A percentile compares a stretch with the other conserved stretches of the same genome.
phyloP scores from a whole-genome alignment of 2,888 invertebrate species.

The Ochropleura plecta region DNA sequence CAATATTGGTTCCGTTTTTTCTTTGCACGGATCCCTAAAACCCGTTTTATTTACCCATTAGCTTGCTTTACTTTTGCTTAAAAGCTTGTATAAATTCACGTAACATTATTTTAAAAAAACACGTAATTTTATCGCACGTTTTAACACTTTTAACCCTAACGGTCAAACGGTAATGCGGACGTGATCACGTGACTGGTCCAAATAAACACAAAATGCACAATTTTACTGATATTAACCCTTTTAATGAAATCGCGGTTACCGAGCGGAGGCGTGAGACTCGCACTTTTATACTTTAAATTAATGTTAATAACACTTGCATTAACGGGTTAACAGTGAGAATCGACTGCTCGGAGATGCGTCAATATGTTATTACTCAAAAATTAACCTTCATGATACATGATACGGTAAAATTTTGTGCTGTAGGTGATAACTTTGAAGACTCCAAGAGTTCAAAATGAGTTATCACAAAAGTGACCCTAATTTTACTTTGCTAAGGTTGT shows the following conservation, averaged over 20 bases:
- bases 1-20: no score
- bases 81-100: neutral
- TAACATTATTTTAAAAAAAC: constrained; percentile 8
- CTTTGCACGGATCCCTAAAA: no score
- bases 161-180: constrained; percentile 27
- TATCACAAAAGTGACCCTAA: constrained; percentile 13
- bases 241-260: constrained; percentile 45
- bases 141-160: constrained; percentile 34
- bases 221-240: constrained; percentile 37
- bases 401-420: constrained; percentile 25
- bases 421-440: neutral
- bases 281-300: constrained; percentile 44
- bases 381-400: neutral
- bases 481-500: neutral
- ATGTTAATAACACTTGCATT: constrained; percentile 49
- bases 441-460: neutral
- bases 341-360: constrained; percentile 8
- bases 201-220: constrained; percentile 26
- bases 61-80: neutral
- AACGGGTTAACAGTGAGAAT: constrained; percentile 46
- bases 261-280: constrained; percentile 32
- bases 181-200: constrained; percentile 21
- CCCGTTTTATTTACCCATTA: neutral
- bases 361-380: constrained; percentile 24
- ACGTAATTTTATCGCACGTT: constrained; percentile 14